Evolutionary conservation across 2,797 vertebrate genomes (phyloP).

Genomic region (Tachyglossus aculeatus): DNA sequence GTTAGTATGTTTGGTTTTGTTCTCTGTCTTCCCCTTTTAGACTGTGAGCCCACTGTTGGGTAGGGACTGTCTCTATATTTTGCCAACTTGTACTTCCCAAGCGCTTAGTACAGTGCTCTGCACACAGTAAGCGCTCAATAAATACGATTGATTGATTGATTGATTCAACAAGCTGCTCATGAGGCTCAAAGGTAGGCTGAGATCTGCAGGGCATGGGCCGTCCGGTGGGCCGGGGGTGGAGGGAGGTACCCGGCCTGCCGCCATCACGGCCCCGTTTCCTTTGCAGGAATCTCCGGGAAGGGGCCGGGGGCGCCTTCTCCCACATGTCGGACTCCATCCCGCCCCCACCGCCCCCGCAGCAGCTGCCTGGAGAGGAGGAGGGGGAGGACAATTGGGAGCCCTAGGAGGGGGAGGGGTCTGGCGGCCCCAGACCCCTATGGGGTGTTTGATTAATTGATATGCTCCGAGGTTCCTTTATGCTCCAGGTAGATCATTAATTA

Average conservation of each 20-base stretch:
- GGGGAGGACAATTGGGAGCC: constrained; percentile 94
- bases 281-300: constrained; percentile 92
- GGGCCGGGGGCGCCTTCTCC: constrained; percentile 89
- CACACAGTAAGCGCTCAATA: too few species aligned
- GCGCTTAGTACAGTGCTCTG: too few species aligned
- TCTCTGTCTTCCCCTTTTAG: too few species aligned
- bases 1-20: too few species aligned
- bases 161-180: constrained; percentile 95
- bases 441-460: too few species aligned
- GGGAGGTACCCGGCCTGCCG: neutral
- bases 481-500: too few species aligned
- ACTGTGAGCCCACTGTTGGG: too few species aligned
- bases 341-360: constrained; percentile 86
- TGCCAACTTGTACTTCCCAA: too few species aligned
- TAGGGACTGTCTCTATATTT: too few species aligned
- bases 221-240: neutral
- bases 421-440: too few species aligned
- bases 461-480: too few species aligned
- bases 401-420: constrained; percentile 38
- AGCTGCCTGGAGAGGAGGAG: constrained; percentile 74
- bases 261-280: neutral
- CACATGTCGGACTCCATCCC: constrained; percentile 93
- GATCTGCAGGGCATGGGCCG: accelerated
- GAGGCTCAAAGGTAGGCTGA: constrained; percentile 91
- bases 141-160: too few species aligned